Conservation (phyloP, 2,888 invertebrate species). For the Heliconius ismenius region DNA sequence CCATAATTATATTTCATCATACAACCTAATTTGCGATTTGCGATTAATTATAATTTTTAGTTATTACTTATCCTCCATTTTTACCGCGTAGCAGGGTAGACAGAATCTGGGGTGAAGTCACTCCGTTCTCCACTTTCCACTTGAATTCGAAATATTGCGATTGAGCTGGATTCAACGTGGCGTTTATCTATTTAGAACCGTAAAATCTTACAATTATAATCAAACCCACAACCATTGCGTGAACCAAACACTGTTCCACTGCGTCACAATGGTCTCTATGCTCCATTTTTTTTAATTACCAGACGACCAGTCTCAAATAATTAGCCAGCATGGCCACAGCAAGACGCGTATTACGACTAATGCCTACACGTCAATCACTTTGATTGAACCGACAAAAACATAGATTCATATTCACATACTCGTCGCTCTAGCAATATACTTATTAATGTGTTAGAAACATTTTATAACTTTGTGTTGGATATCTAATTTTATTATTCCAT, state of each 20-base stretch:
- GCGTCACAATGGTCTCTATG: too few species aligned
- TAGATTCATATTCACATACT: constrained; percentile 42
- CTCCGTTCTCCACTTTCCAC: too few species aligned
- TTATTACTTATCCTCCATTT: too few species aligned
- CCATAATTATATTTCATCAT: too few species aligned
- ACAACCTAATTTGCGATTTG: too few species aligned
- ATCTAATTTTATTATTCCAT: constrained; percentile 21
- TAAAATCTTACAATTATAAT: neutral
- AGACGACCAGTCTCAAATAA: constrained; percentile 11
- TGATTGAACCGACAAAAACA: constrained; percentile 70
- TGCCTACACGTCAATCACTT: constrained; percentile 72
- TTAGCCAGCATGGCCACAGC: constrained; percentile 50
- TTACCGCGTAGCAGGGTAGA: too few species aligned
- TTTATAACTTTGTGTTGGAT: constrained; percentile 8
- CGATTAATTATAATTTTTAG: too few species aligned
- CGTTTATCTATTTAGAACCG: neutral
- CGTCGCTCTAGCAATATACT: constrained; percentile 10
- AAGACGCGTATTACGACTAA: constrained; percentile 66
- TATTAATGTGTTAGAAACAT: constrained; percentile 28
- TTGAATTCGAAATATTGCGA: neutral
- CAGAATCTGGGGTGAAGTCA: too few species aligned
- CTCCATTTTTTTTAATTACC: neutral
- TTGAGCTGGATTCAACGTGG: neutral
- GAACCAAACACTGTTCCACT: too few species aligned
- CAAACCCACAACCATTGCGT: too few species aligned